Evolutionary conservation across 2,797 vertebrate species (phyloP).

Genomic region (Arnoldichthys spilopterus): DNA sequence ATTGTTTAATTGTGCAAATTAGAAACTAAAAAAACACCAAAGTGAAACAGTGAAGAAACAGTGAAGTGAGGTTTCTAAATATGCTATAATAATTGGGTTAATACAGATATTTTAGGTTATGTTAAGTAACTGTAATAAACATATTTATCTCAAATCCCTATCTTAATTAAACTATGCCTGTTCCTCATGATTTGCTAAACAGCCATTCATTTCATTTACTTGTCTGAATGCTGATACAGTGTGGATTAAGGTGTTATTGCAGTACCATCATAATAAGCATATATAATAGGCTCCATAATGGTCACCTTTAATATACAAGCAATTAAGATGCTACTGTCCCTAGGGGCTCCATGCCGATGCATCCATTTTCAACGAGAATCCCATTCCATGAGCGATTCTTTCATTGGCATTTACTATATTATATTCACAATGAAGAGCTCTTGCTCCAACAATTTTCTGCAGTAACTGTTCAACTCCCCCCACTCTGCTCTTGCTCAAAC

Average conservation of each 20-base stretch:
- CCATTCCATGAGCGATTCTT: slow-evolving; percentile 14
- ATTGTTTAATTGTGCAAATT: no score
- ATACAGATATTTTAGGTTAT: no score
- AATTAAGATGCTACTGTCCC: slow-evolving; percentile 32
- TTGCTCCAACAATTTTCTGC: slow-evolving; percentile 27
- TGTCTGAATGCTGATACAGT: slow-evolving; percentile 29
- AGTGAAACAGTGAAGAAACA: no score
- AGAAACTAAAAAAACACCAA: neutral
- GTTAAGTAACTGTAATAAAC: no score
- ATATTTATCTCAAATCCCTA: neutral
- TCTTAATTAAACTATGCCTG: neutral
- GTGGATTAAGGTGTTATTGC: slow-evolving; percentile 19
- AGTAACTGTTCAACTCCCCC: slow-evolving; percentile 25
- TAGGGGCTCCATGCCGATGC: slow-evolving; percentile 16
- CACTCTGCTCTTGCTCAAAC: slow-evolving; percentile 32
- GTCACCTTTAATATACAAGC: slow-evolving; percentile 41
- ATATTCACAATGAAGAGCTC: slow-evolving; percentile 15
- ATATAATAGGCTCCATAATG: slow-evolving; percentile 30
- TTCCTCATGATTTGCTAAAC: neutral
- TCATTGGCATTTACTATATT: slow-evolving; percentile 22
- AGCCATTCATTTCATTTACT: slow-evolving; percentile 19
- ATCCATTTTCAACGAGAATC: slow-evolving; percentile 4
- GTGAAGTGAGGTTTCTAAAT: no score
- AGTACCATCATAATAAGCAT: slow-evolving; percentile 16
- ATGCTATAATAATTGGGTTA: neutral